These are phyloP conservation scores for Luscinia luscinia DNA, from an alignment of 2,797 vertebrate species.

Conservation along the genomic window DNA sequence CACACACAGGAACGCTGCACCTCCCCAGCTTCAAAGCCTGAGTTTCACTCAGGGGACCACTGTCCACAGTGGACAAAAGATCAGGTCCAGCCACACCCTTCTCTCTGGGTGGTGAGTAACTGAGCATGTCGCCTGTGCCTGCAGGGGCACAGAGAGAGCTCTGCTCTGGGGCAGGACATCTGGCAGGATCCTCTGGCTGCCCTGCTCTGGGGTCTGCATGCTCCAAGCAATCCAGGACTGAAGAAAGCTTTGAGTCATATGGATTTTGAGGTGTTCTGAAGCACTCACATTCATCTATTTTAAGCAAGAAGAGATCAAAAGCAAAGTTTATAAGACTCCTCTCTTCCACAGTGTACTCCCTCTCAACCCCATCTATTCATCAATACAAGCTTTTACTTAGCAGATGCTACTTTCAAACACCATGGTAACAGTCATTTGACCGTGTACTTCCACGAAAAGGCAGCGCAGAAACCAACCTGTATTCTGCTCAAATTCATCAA, in stretches of 20 bases:
- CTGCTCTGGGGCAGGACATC: not conserved
- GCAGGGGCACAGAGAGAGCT: not conserved
- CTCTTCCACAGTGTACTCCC: not conserved
- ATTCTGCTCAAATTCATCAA: conserved; percentile 96
- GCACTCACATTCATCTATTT: conserved; percentile 85
- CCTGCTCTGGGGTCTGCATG: conserved; percentile 50
- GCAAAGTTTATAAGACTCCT: not conserved
- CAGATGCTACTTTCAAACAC: not conserved
- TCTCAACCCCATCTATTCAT: not conserved
- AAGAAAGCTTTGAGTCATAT: conserved; percentile 72
- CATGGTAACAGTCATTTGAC: not conserved
- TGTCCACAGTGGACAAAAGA: conserved; percentile 91
- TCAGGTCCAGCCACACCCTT: conserved; percentile 88
- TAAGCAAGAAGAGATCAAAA: conserved; percentile 49
- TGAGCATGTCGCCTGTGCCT: not conserved
- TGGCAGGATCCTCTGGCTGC: conserved; percentile 32
- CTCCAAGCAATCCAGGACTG: conserved; percentile 76
- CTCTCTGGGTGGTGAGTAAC: conserved; percentile 67
- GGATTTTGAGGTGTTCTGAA: conserved; percentile 75
- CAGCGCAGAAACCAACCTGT: conserved; percentile 83
- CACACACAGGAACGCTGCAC: conserved; percentile 88
- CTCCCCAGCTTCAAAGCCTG: conserved; percentile 80
- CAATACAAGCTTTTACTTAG: not conserved
- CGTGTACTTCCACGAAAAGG: not conserved
- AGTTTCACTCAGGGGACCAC: conserved; percentile 70